phyloP scores from a whole-genome alignment of 1,140 invertebrate species.

The Solenopsis fugax region DNA sequence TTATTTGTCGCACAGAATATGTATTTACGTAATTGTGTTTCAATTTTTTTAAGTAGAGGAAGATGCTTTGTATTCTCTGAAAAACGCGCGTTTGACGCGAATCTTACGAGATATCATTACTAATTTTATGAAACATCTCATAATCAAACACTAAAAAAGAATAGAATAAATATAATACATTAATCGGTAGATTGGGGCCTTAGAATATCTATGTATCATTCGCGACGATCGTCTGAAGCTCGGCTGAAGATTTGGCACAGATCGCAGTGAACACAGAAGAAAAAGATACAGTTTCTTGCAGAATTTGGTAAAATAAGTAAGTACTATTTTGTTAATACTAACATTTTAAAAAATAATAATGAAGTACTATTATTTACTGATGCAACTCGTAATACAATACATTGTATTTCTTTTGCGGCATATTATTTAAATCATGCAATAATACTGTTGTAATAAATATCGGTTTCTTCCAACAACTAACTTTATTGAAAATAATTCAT shows the following conservation, averaged over 20 bases:
- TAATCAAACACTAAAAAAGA: neutral
- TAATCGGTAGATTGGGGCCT: neutral
- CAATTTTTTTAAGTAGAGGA: neutral
- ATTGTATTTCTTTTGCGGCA: neutral
- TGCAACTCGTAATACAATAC: neutral
- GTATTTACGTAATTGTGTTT: neutral
- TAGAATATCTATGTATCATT: neutral
- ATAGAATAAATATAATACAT: neutral
- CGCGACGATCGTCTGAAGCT: neutral
- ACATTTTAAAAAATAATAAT: neutral
- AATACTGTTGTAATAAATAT: too few relatives aligned
- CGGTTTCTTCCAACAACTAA: too few relatives aligned
- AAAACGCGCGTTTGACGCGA: neutral
- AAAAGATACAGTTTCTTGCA: neutral
- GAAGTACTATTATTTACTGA: neutral
- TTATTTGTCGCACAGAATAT: neutral
- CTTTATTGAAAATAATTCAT: too few relatives aligned
- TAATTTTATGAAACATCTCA: too few relatives aligned
- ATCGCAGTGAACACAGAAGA: neutral
- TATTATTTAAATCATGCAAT: too few relatives aligned
- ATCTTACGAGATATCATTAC: neutral
- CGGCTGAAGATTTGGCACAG: neutral
- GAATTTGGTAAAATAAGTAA: slow-evolving; percentile 15
- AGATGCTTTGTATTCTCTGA: neutral
- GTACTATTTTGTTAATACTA: slow-evolving; percentile 8